Evolutionary conservation across 1,140 invertebrate genomes (phyloP).

Genomic region (Cylas formicarius): DNA sequence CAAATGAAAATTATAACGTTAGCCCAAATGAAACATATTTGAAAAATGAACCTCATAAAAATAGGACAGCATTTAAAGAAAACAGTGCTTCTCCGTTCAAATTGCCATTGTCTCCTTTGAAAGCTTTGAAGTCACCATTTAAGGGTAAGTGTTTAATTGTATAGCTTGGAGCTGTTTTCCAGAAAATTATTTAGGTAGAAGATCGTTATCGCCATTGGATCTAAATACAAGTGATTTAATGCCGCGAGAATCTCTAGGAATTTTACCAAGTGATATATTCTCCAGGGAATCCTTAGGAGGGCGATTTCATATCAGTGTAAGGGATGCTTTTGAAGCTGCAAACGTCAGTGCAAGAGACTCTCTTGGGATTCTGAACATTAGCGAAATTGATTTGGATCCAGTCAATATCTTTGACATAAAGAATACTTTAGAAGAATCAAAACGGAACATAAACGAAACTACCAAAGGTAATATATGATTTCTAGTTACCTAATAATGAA

Average conservation of each 20-base stretch:
- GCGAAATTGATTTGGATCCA: too few relatives aligned
- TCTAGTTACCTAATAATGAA: too few relatives aligned
- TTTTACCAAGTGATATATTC: too few relatives aligned
- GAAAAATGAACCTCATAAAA: background rate
- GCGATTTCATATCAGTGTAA: too few relatives aligned
- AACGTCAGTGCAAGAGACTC: too few relatives aligned
- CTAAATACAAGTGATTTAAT: background rate
- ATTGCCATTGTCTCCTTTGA: background rate
- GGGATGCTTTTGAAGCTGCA: too few relatives aligned
- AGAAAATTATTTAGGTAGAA: background rate
- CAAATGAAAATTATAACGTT: background rate
- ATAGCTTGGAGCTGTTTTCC: background rate
- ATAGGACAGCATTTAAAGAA: background rate
- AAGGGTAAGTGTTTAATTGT: background rate
- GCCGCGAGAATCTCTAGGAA: background rate
- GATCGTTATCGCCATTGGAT: slow-evolving; percentile 1
- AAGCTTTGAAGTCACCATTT: background rate
- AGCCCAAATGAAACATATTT: background rate
- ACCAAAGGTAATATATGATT: too few relatives aligned
- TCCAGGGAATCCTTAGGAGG: too few relatives aligned
- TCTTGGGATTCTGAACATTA: too few relatives aligned
- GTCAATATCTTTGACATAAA: too few relatives aligned
- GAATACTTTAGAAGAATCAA: too few relatives aligned
- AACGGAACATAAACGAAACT: too few relatives aligned
- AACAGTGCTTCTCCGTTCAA: background rate